phyloP scores from a whole-genome alignment of 2,113 vertebrate species.

The Pelvicachromis taeniatus region DNA sequence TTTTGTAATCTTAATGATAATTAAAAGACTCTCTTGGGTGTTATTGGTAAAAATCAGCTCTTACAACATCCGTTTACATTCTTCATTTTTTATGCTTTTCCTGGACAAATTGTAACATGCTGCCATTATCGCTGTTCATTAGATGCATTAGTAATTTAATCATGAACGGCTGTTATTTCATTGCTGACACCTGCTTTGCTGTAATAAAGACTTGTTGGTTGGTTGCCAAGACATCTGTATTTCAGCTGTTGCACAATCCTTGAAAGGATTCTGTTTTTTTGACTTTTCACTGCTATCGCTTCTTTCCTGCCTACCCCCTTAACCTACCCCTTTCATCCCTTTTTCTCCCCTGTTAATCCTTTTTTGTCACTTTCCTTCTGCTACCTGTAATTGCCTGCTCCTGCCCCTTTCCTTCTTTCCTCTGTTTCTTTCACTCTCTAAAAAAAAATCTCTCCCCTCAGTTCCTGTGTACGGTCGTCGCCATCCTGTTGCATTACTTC shows the following conservation, averaged over 20 bases:
- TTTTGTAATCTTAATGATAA: background rate
- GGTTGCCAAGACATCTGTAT: background rate
- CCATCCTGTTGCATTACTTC: slow-evolving; percentile 96
- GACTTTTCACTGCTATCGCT: background rate
- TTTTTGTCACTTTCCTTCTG: background rate
- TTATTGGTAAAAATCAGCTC: background rate
- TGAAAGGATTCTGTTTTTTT: background rate
- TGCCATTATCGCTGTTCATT: slow-evolving; percentile 5
- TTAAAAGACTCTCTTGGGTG: background rate
- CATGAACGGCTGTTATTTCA: background rate
- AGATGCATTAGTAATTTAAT: slow-evolving; percentile 40
- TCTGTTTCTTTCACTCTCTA: background rate
- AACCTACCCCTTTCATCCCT: background rate
- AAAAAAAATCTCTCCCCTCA: slow-evolving; percentile 32
- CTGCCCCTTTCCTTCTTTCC: background rate
- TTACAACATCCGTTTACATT: background rate
- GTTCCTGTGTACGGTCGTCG: slow-evolving; percentile 94
- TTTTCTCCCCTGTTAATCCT: background rate
- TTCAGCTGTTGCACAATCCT: background rate
- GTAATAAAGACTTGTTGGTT: background rate
- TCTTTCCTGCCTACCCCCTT: background rate
- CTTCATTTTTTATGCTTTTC: background rate
- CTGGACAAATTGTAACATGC: background rate
- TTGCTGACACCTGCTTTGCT: background rate
- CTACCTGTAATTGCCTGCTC: background rate